Evolutionary conservation across 2,888 invertebrate genomes (phyloP), one percentile per base, ranked within the genome.

Genomic region (Leucania comma): DNA sequence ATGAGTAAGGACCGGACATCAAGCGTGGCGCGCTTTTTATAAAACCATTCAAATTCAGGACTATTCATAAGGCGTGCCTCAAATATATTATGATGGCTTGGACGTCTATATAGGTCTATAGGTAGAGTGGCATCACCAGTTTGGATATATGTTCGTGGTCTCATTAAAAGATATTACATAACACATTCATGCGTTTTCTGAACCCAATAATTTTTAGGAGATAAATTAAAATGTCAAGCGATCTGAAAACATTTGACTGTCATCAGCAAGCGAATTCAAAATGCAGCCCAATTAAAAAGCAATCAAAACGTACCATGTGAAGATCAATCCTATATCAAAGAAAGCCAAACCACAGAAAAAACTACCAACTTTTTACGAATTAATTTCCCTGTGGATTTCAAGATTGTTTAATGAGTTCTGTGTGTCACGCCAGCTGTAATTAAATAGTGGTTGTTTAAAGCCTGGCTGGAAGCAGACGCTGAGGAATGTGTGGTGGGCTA

Each of bases 1-100:
- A 83, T 83, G 84, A 79, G 78, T 68, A 10, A 75, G 80, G 73
- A 61, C 81, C 73, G 77, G 84, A 73, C 82, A 82, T 66, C 69
- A 72, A 75, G 65, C 67, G 71, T 65, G 46, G 54, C 68, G 26
- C 53, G 63, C 57, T 83, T 82, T 81, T 77, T 81, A 80, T 77
- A 81, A 65, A 68, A 69, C 59, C 72, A 73, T 80, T 77, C 65
- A 83, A 81, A 83, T 81, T 83, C 75, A 73, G 74, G 75, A 69
- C 72, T 75, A 68, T 80, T 82, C 82, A 75, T 80, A 63, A 69
- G 63, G 26, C 50, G 66, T 50, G 62, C 50, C 60, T 35, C 66
- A 60, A 60, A 77, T 69, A 81, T 71, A 74, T 83, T 72, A 77
- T 68, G 65, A 29, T 48, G 35, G 63, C 46, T 66, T 69, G 75